These are phyloP conservation scores for Drosophila quinaria DNA, from an alignment of 2,888 invertebrate genomes.

Conservation along the genomic window DNA sequence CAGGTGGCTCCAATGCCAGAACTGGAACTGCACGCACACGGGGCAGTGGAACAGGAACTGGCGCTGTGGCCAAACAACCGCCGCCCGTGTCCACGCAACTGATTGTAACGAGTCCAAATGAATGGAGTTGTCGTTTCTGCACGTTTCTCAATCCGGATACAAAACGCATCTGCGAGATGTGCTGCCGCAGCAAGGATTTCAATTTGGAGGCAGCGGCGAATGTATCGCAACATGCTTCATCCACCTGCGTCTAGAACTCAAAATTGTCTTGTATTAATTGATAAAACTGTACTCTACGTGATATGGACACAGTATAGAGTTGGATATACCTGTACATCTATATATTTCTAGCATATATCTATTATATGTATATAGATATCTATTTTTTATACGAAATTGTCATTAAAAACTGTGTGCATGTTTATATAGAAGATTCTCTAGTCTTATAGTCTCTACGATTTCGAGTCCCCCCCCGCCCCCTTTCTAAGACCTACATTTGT, in stretches of 20 bases:
- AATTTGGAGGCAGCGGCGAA: conserved; percentile 83
- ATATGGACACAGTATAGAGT: conserved; percentile 62
- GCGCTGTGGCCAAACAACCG: conserved; percentile 69
- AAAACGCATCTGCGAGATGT: conserved; percentile 90
- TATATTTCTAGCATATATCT: conserved; percentile 46
- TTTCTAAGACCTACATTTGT: conserved; percentile 35
- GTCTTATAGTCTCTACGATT: conserved; percentile 62
- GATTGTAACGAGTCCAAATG: conserved; percentile 82
- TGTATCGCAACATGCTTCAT: conserved; percentile 79
- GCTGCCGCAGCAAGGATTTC: conserved; percentile 87
- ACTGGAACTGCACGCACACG: conserved; percentile 25
- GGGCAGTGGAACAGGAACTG: conserved; percentile 41
- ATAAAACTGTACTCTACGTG: conserved; percentile 52
- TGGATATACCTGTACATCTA: conserved; percentile 43
- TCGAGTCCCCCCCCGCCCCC: conserved; percentile 12
- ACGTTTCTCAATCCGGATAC: conserved; percentile 88
- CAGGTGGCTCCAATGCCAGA: conserved; percentile 18
- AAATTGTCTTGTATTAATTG: conserved; percentile 9
- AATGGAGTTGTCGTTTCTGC: conserved; percentile 90
- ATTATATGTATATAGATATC: conserved; percentile 44
- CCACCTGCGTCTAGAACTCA: conserved; percentile 83
- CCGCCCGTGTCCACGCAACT: conserved; percentile 74
- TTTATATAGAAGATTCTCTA: conserved; percentile 67
- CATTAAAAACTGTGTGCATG: conserved; percentile 64
- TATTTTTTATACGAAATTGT: conserved; percentile 75